Conservation (phyloP, 2,113 vertebrate genomes). For the Oceanodroma tethys region DNA sequence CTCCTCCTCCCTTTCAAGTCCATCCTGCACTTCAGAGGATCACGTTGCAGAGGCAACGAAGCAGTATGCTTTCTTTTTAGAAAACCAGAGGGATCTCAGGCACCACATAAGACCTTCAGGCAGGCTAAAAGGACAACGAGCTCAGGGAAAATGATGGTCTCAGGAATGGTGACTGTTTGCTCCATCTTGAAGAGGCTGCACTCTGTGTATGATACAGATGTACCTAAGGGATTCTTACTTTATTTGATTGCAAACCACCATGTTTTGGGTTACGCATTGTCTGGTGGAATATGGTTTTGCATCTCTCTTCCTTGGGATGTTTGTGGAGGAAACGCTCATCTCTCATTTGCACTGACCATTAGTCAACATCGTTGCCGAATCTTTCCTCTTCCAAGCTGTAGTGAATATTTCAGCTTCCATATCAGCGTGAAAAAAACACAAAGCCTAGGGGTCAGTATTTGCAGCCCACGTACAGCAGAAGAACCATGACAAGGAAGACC, state of each 20-base stretch:
- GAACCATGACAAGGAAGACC: neutral
- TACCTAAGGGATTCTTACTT: neutral
- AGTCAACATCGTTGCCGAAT: rapidly evolving
- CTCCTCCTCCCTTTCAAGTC: neutral
- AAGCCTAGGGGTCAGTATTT: neutral
- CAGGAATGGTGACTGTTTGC: rapidly evolving
- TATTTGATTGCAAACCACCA: neutral
- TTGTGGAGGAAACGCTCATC: neutral
- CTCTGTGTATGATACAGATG: neutral
- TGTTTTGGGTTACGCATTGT: neutral
- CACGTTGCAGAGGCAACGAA: neutral
- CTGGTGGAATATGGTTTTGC: neutral
- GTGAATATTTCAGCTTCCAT: neutral
- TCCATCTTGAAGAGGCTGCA: neutral
- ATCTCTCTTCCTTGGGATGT: neutral
- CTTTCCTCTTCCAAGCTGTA: neutral
- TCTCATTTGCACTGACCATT: neutral
- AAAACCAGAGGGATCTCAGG: rapidly evolving
- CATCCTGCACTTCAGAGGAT: neutral
- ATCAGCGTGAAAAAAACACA: neutral
- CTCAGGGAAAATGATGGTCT: neutral
- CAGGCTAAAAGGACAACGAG: rapidly evolving
- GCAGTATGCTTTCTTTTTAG: neutral
- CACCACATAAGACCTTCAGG: neutral
- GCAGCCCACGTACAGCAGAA: neutral